Evolutionary conservation across 1,140 invertebrate species (phyloP).

Genomic region (Nasonia longicornis): DNA sequence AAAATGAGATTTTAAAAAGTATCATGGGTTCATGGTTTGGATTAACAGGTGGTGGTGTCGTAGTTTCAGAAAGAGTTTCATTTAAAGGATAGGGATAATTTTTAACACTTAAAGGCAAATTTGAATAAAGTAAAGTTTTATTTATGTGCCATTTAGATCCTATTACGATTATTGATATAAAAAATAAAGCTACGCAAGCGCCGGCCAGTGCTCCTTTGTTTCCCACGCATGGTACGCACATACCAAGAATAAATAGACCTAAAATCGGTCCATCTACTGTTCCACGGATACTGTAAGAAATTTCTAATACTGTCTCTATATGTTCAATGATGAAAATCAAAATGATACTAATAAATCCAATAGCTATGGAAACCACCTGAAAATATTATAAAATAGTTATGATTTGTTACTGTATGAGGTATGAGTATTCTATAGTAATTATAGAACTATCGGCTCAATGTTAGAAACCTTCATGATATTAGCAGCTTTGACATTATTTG

Average conservation of each 20-base stretch:
- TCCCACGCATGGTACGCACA: conserved; percentile 69
- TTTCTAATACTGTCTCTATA: conserved; percentile 64
- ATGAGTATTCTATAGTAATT: no score
- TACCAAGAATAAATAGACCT: conserved; percentile 70
- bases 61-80: conserved; percentile 35
- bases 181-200: conserved; percentile 64
- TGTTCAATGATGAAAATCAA: conserved; percentile 68
- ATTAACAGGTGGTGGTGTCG: not conserved
- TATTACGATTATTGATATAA: conserved; percentile 68
- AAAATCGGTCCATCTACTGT: conserved; percentile 70
- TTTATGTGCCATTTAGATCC: conserved; percentile 70
- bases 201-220: conserved; percentile 70
- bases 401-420: no score
- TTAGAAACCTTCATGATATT: conserved; percentile 20
- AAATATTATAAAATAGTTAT: not conserved
- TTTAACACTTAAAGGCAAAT: conserved; percentile 60
- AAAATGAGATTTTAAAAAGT: conserved; percentile 72
- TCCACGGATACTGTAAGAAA: conserved; percentile 66
- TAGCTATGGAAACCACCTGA: conserved; percentile 60
- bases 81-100: conserved; percentile 58
- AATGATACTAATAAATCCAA: conserved; percentile 66
- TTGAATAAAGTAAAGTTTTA: conserved; percentile 50
- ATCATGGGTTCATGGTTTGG: conserved; percentile 51
- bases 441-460: no score
- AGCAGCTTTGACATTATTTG: conserved; percentile 54